A percentile compares a stretch with the other conserved stretches of the same genome.
Evolutionary conservation across 2,888 invertebrate species (phyloP).

Genomic region (Heliconius aoede): DNA sequence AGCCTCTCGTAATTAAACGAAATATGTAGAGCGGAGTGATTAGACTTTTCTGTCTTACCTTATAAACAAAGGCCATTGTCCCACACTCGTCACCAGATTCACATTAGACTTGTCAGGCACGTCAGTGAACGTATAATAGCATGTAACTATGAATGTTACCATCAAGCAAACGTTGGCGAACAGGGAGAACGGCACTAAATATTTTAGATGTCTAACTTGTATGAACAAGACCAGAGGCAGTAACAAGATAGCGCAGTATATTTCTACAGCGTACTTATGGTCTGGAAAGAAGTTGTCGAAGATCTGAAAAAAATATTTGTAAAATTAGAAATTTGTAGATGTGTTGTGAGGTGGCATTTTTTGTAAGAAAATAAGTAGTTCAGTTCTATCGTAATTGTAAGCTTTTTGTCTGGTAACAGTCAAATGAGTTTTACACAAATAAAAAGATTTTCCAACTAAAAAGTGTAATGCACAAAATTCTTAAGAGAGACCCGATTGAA

Average conservation of each 20-base stretch:
- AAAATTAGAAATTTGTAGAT: neutral
- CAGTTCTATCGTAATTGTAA: no score
- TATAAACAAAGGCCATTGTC: constrained; percentile 92
- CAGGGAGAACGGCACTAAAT: constrained; percentile 94
- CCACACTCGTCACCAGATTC: constrained; percentile 70
- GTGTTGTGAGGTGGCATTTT: no score
- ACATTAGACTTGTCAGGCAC: constrained; percentile 63
- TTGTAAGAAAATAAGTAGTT: no score
- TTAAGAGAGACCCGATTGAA: no score
- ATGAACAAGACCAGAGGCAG: constrained; percentile 88
- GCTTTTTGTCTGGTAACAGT: no score
- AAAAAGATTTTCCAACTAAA: no score
- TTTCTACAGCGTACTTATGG: constrained; percentile 77
- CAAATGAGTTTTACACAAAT: no score
- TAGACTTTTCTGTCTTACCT: no score
- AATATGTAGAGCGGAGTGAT: neutral
- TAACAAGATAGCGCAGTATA: constrained; percentile 86
- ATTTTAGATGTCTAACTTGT: constrained; percentile 88
- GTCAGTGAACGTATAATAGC: constrained; percentile 89
- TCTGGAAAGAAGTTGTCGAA: constrained; percentile 68
- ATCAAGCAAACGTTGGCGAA: constrained; percentile 93
- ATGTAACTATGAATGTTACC: constrained; percentile 89
- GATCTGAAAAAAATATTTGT: constrained; percentile 73
- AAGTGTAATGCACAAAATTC: no score
- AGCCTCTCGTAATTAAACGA: neutral